Conservation (phyloP, 2,113 vertebrate species). For the Tragulus kanchil region DNA sequence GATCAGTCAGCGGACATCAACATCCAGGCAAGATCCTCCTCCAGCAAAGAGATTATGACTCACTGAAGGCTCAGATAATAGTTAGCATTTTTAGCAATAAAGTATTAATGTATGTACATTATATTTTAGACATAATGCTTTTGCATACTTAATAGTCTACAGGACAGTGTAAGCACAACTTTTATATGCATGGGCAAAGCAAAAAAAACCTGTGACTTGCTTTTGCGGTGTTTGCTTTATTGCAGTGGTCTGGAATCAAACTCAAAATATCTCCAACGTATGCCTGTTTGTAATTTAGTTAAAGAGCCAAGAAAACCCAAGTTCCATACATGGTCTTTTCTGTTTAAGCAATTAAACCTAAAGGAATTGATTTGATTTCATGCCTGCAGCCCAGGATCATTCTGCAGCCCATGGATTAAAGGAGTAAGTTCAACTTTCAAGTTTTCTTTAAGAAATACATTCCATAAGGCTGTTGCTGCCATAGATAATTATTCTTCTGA, state of each 20-base stretch:
- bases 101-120: background rate
- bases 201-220: background rate
- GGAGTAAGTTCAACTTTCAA: background rate
- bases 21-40: background rate
- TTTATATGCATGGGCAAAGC: background rate
- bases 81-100: background rate
- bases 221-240: background rate
- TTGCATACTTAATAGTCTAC: background rate
- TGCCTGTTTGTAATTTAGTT: background rate
- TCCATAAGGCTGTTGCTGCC: background rate
- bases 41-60: background rate
- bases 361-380: background rate
- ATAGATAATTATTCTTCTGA: background rate
- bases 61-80: background rate
- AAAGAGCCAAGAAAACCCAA: background rate
- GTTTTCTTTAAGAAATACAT: background rate
- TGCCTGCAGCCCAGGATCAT: background rate
- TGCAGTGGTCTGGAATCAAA: background rate
- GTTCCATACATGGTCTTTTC: background rate
- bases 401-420: background rate
- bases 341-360: background rate
- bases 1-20: background rate
- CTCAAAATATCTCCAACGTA: background rate
- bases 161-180: background rate
- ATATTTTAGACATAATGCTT: background rate